Evolutionary conservation across 2,888 invertebrate genomes (phyloP), one percentile per base, ranked within the genome.

Genomic region (Scaptomyza reducta): DNA sequence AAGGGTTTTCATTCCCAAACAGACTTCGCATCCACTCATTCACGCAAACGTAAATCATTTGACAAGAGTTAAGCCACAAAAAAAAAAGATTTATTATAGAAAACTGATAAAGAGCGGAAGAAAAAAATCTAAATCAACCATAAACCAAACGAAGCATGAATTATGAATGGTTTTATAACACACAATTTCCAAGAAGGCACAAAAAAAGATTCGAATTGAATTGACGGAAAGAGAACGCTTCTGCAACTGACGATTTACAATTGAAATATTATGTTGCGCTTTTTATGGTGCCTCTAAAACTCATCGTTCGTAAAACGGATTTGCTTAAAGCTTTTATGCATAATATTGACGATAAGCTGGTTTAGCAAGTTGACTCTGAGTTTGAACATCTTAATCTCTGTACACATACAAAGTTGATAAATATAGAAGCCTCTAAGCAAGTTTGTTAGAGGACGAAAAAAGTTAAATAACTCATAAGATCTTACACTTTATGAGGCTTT

Each of bases 1-100:
- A 63, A 71, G 74, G 74, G 74, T 74, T 38, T 62, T 35, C 14
- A 25, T 22, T 35, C 33, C 2, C 6, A 11, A 16, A 38, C n/a
- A 6, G 40, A 60, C 27, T 22, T 10, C 33, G 27, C 51, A 33
- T 27, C 31, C 65, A 51, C 35, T 63, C 44, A 35, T 42, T 63
- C 44, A 35, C 41, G 42, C 54, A 22, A 56, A 66, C 61, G 41
- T 38, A 16, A 61, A 31, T 61, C 42, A 40, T 29, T 53, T 33
- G n/a, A 35, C 50, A 50, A 33, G 45, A 35, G 33, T 6, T 38
- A 5, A 33, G 3, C 31, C 50, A 69, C n/a, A 46, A 62, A 55
- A 69, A 69, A 18, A 10, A 35, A 38, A 60, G 35, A 54, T 29
- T 41, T 49, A 35, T 29, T 18, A 14, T 14, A 31, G 3, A 9